phyloP scores from a whole-genome alignment of 2,113 vertebrate species.

The Lota lota region DNA sequence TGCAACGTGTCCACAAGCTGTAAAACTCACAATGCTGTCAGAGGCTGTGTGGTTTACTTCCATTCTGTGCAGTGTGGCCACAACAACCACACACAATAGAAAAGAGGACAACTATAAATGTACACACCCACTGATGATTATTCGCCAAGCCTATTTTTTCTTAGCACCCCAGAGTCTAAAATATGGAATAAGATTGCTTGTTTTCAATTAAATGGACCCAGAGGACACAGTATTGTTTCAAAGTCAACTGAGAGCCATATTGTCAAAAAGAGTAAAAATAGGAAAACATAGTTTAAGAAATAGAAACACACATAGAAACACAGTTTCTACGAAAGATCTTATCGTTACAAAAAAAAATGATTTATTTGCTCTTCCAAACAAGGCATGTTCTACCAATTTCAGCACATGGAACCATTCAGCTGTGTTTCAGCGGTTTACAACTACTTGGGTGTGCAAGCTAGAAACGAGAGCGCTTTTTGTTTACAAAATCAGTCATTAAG shows the following conservation, averaged over 20 bases:
- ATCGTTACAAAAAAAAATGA: neutral
- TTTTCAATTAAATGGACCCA: too few species aligned
- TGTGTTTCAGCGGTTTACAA: neutral
- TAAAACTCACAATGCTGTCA: slow-evolving; percentile 34
- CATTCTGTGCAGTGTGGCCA: neutral
- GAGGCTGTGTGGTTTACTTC: slow-evolving; percentile 33
- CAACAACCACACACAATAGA: too few species aligned
- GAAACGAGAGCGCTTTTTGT: slow-evolving; percentile 1
- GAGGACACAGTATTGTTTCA: too few species aligned
- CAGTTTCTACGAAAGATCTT: neutral
- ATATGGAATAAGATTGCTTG: neutral
- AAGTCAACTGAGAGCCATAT: neutral
- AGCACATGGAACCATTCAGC: neutral
- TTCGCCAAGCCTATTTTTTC: neutral
- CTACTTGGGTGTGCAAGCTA: neutral
- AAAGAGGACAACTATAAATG: too few species aligned
- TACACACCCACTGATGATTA: neutral
- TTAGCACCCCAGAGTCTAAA: neutral
- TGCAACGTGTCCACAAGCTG: slow-evolving; percentile 22
- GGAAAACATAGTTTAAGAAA: too few species aligned
- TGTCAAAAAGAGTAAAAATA: neutral
- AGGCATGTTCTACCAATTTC: neutral
- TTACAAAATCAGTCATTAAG: slow-evolving; percentile 16
- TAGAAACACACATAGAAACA: neutral
- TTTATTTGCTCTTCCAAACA: neutral